A percentile compares a stretch with the other conserved stretches of the same genome.
Evolutionary conservation across 2,888 invertebrate genomes (phyloP).

Genomic region (Corythucha ciliata): DNA sequence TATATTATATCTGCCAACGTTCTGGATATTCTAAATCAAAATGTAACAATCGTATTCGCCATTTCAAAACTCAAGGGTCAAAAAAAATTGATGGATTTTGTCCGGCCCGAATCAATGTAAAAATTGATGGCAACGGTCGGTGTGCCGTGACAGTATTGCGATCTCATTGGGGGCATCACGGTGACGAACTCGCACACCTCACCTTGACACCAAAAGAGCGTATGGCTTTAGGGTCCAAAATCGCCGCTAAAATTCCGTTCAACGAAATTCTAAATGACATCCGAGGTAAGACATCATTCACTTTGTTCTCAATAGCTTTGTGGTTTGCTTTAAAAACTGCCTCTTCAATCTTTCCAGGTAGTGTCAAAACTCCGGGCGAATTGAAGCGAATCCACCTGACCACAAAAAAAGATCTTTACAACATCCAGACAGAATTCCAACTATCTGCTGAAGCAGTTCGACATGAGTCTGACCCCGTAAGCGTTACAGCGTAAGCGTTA

Average conservation of each 20-base stretch:
- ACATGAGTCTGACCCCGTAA: constrained; percentile 30
- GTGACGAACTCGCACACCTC: constrained; percentile 33
- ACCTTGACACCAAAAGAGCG: constrained; percentile 32
- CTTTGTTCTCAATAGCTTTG: too few species aligned
- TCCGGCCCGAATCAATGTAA: constrained; percentile 33
- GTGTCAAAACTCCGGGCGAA: too few species aligned
- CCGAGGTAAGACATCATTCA: constrained; percentile 29
- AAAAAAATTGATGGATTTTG: constrained; percentile 36
- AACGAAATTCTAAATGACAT: constrained; percentile 28
- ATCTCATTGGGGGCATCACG: constrained; percentile 36
- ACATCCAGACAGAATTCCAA: constrained; percentile 33
- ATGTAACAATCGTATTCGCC: constrained; percentile 14
- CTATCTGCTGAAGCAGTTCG: constrained; percentile 28
- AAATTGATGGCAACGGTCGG: constrained; percentile 24
- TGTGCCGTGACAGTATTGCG: constrained; percentile 28
- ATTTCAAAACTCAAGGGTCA: constrained; percentile 21
- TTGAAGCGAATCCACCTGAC: constrained; percentile 34
- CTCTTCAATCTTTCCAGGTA: too few species aligned
- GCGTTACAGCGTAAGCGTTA: constrained; percentile 33
- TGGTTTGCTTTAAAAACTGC: too few species aligned
- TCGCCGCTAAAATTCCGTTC: constrained; percentile 35
- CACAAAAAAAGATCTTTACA: constrained; percentile 36
- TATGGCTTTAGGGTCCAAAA: constrained; percentile 33
- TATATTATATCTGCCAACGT: constrained; percentile 15
- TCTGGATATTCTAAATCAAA: constrained; percentile 11